These are phyloP conservation scores for Oreochromis mossambicus DNA, from an alignment of 2,797 vertebrate species.

Conservation along the genomic window DNA sequence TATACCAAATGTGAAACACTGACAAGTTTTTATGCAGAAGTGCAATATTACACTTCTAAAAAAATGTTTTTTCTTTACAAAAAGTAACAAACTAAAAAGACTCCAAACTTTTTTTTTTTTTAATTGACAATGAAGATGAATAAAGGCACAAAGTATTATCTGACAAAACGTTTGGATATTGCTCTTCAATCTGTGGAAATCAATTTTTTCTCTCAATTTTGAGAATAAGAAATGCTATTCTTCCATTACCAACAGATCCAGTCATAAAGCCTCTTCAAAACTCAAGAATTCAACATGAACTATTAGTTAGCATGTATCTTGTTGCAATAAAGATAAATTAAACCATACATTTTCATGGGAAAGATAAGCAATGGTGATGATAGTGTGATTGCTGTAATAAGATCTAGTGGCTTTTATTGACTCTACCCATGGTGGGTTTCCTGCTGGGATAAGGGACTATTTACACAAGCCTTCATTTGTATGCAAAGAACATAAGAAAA, in stretches of 20 bases:
- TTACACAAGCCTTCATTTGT: conserved; percentile 37
- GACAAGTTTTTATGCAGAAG: background rate
- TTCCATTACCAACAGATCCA: background rate
- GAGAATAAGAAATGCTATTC: rapidly evolving
- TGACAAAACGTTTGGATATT: background rate
- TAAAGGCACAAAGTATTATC: background rate
- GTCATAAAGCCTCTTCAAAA: background rate
- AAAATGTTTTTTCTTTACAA: background rate
- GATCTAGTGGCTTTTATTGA: conserved; percentile 35
- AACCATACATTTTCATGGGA: background rate
- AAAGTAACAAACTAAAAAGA: background rate
- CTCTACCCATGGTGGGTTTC: conserved; percentile 30
- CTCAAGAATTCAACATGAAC: conserved; percentile 8
- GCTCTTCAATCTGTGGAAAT: background rate
- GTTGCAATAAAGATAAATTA: conserved; percentile 20
- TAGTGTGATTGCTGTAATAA: conserved; percentile 47
- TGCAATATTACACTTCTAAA: background rate
- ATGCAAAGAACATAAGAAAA: conserved; percentile 39
- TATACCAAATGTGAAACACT: background rate
- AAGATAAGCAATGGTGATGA: background rate
- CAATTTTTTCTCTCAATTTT: background rate
- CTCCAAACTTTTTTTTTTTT: no score
- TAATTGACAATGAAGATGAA: background rate
- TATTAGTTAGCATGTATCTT: background rate
- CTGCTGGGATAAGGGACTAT: conserved; percentile 49